phyloP scores from a whole-genome alignment of 2,113 vertebrate genomes.

The Zeus faber region DNA sequence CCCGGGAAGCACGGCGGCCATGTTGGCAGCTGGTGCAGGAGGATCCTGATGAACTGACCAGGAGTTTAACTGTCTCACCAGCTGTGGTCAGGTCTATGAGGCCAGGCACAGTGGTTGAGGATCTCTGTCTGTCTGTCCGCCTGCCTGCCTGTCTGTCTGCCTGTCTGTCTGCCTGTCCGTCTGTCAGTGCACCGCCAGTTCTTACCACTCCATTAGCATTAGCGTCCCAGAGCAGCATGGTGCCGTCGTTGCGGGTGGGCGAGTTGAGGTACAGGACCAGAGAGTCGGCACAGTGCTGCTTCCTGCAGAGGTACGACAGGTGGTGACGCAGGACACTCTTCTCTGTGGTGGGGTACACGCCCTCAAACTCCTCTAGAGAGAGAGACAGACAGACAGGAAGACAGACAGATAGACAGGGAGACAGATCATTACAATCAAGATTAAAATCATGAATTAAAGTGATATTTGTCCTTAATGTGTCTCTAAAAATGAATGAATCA shows the following conservation, averaged over 20 bases:
- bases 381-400: not conserved
- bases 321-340: constrained; percentile 76
- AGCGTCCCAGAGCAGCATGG: constrained; percentile 80
- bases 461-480: no score
- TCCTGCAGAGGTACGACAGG: constrained; percentile 78
- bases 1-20: no score
- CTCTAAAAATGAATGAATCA: no score
- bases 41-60: no score
- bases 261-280: constrained; percentile 81
- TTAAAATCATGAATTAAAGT: no score
- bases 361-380: constrained; percentile 65
- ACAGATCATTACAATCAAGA: no score
- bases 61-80: no score
- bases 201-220: constrained; percentile 79
- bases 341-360: constrained; percentile 74
- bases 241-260: constrained; percentile 75
- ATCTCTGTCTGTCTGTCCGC: not conserved
- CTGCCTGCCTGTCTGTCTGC: not conserved
- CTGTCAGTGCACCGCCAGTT: not conserved
- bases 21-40: no score
- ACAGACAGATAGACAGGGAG: not conserved
- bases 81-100: no score
- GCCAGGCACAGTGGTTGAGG: no score
- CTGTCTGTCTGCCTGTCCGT: not conserved
- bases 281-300: constrained; percentile 78